Conservation (phyloP, 1,140 invertebrate genomes). For the Asbolus verrucosus region DNA sequence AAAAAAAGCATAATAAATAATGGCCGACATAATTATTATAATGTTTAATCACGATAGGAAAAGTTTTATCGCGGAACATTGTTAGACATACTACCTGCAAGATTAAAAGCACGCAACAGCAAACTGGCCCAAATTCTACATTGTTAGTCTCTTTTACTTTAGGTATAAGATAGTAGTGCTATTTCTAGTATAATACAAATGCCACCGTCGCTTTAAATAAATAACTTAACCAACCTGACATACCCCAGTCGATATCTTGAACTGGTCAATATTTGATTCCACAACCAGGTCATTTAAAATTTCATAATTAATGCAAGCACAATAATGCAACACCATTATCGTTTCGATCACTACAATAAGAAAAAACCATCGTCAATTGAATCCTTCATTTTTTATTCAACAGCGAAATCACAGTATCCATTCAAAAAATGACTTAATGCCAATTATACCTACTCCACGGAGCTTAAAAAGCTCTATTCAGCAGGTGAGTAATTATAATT, state of each 20-base stretch:
- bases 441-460: background rate
- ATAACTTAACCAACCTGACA: constrained; percentile 36
- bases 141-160: constrained; percentile 28
- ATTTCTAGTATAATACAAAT: constrained; percentile 40
- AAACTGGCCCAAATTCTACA: constrained; percentile 31
- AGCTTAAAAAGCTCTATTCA: too few relatives aligned
- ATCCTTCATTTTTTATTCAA: too few relatives aligned
- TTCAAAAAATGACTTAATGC: too few relatives aligned
- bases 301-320: constrained; percentile 35
- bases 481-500: constrained; percentile 11
- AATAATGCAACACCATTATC: constrained; percentile 30
- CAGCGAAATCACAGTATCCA: too few relatives aligned
- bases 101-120: constrained; percentile 43
- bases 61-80: constrained; percentile 48
- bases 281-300: constrained; percentile 23
- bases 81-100: constrained; percentile 45
- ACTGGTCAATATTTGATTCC: constrained; percentile 41
- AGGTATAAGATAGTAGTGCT: constrained; percentile 12
- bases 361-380: too few relatives aligned
- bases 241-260: constrained; percentile 33
- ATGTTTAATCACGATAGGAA: constrained; percentile 42
- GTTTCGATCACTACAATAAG: too few relatives aligned
- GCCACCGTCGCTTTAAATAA: constrained; percentile 35
- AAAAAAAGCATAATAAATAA: constrained; percentile 36
- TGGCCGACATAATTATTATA: constrained; percentile 44